Conservation (phyloP, 2,797 vertebrate genomes). For the Numenius phaeopus region DNA sequence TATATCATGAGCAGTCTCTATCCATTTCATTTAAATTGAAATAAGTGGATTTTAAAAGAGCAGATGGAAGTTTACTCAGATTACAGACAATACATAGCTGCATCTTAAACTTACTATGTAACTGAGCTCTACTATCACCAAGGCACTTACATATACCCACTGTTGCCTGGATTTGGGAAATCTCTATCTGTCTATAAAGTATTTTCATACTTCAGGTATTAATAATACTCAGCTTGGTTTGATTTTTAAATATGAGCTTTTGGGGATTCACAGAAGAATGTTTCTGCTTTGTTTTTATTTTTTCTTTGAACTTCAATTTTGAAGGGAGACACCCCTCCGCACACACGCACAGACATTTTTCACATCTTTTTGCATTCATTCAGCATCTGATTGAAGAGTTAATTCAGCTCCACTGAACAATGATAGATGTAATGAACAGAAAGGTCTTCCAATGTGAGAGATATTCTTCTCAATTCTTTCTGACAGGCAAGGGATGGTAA, state of each 20-base stretch:
- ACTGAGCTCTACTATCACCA: not conserved
- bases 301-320: not conserved
- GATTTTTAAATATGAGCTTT: not conserved
- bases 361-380: constrained; percentile 48
- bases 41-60: not conserved
- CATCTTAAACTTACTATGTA: not conserved
- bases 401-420: constrained; percentile 53
- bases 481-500: constrained; percentile 56
- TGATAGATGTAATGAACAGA: constrained; percentile 52
- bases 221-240: not conserved
- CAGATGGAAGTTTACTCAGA: not conserved
- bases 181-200: not conserved
- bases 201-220: not conserved
- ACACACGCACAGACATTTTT: not conserved
- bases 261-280: not conserved
- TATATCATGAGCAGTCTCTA: not conserved
- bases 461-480: constrained; percentile 46
- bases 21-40: not conserved
- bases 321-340: not conserved
- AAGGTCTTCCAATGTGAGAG: constrained; percentile 57
- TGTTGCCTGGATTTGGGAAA: not conserved
- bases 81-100: not conserved
- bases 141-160: accelerated
- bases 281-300: not conserved
- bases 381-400: constrained; percentile 54